Percentiles rank a stretch among this genome's conserved stretches.
These are phyloP conservation scores for Ornithoptera priamus DNA, from an alignment of 2,888 invertebrate genomes.

Conservation along the genomic window DNA sequence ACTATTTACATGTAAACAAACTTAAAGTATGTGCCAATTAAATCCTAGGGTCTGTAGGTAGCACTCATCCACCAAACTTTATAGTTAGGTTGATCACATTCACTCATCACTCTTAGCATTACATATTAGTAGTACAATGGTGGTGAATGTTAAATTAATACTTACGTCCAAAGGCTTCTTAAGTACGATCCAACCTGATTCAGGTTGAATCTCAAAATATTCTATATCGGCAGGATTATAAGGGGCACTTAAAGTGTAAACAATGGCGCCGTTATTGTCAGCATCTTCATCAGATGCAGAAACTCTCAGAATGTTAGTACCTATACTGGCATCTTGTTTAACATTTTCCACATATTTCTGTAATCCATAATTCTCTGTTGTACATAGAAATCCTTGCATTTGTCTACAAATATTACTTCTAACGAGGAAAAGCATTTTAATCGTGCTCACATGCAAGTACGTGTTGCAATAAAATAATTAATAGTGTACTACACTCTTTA, in stretches of 20 bases:
- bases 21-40: conserved; percentile 78
- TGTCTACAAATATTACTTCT: neutral
- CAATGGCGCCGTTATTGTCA: conserved; percentile 97
- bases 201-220: conserved; percentile 97
- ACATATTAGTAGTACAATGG: conserved; percentile 44
- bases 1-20: conserved; percentile 77
- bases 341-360: conserved; percentile 98
- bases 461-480: conserved; percentile 36
- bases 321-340: conserved; percentile 97
- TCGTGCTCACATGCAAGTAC: conserved; percentile 50
- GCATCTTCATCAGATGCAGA: conserved; percentile 98
- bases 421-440: neutral
- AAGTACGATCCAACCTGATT: conserved; percentile 97
- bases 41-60: conserved; percentile 80
- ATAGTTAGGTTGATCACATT: conserved; percentile 73
- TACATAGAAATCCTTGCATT: conserved; percentile 30
- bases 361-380: conserved; percentile 58
- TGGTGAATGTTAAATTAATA: conserved; percentile 62
- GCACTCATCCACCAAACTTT: conserved; percentile 80
- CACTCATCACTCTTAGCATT: conserved; percentile 69
- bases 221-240: conserved; percentile 94
- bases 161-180: conserved; percentile 98
- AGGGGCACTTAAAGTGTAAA: conserved; percentile 93
- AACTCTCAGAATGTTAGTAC: conserved; percentile 95
- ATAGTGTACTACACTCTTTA: conserved; percentile 31